phyloP scores from a whole-genome alignment of 2,888 invertebrate genomes.

The Rotaria sp. region DNA sequence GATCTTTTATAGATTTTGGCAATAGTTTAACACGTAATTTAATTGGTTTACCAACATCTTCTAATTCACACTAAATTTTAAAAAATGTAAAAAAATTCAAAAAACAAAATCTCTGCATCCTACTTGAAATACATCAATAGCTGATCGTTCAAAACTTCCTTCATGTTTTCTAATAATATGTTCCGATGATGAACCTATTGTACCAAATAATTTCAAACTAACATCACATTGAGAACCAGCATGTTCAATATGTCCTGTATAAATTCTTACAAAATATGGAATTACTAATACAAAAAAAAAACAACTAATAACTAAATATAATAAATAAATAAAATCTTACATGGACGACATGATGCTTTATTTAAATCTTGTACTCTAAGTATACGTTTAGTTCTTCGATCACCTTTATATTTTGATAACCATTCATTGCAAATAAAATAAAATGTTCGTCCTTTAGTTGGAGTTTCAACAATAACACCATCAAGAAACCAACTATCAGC shows the following conservation, averaged over 20 bases:
- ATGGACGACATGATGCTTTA: neutral
- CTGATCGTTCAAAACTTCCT: slow-evolving; percentile 52
- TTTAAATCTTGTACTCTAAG: slow-evolving; percentile 51
- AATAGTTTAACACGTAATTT: slow-evolving; percentile 53
- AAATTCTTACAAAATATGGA: slow-evolving; percentile 43
- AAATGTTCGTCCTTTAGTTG: slow-evolving; percentile 47
- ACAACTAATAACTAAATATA: no score
- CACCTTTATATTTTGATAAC: slow-evolving; percentile 53
- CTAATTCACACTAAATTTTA: slow-evolving; percentile 47
- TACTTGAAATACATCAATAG: slow-evolving; percentile 48
- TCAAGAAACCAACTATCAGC: slow-evolving; percentile 54
- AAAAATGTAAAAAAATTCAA: no score
- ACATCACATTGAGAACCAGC: slow-evolving; percentile 56
- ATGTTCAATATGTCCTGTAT: slow-evolving; percentile 49
- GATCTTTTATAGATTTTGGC: slow-evolving; percentile 51
- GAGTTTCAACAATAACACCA: slow-evolving; percentile 51
- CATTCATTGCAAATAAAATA: slow-evolving; percentile 54
- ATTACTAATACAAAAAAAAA: neutral
- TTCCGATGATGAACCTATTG: slow-evolving; percentile 53
- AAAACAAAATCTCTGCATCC: no score
- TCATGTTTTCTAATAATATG: slow-evolving; percentile 50
- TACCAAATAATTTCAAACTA: slow-evolving; percentile 51
- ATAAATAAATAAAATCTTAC: neutral
- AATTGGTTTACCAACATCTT: slow-evolving; percentile 51
- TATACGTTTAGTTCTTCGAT: slow-evolving; percentile 50